phyloP scores from a whole-genome alignment of 2,888 invertebrate genomes.

The Epinotia brunnichana region DNA sequence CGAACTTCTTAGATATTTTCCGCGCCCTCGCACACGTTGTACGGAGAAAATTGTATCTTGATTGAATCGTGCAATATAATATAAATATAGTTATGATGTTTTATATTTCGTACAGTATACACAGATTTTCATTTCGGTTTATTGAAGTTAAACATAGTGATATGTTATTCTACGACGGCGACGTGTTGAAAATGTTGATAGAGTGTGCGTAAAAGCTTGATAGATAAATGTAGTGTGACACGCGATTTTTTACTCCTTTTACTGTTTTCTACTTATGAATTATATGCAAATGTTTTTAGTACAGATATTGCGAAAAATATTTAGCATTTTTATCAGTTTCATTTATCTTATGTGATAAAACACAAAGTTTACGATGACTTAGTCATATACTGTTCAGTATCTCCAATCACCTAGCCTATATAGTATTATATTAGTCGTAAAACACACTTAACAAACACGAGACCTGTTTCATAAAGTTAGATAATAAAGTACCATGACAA shows the following conservation, averaged over 20 bases:
- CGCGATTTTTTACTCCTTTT: background rate
- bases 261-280: background rate
- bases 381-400: constrained; percentile 49
- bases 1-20: constrained; percentile 71
- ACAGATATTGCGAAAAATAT: background rate
- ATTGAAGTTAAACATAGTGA: background rate
- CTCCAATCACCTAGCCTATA: constrained; percentile 64
- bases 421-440: constrained; percentile 71
- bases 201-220: background rate
- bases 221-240: background rate
- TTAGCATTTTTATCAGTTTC: too few species aligned
- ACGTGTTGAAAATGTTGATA: background rate
- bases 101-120: background rate
- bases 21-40: constrained; percentile 58
- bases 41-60: constrained; percentile 60
- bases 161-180: background rate
- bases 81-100: constrained; percentile 10
- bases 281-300: constrained; percentile 19
- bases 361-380: constrained; percentile 45
- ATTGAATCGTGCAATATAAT: constrained; percentile 48
- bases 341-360: constrained; percentile 33
- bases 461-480: constrained; percentile 66
- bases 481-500: constrained; percentile 76
- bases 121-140: background rate
- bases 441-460: constrained; percentile 72